phyloP scores from a whole-genome alignment of 2,888 invertebrate species.

The Dryocosmus kuriphilus region DNA sequence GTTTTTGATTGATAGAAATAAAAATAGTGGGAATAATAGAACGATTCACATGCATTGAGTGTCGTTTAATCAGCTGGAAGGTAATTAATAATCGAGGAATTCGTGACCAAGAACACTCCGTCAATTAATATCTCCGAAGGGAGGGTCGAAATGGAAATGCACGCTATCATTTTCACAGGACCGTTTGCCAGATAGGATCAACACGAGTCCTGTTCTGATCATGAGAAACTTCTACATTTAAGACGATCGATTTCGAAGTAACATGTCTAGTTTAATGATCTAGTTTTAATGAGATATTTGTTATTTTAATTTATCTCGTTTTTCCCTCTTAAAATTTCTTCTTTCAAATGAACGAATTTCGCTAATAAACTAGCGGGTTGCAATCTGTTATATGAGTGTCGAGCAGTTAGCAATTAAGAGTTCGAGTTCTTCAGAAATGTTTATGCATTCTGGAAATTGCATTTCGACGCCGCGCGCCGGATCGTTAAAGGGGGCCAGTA shows the following conservation, averaged over 20 bases:
- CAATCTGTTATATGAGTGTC: constrained; percentile 36
- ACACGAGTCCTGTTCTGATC: background rate
- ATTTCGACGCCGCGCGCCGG: constrained; percentile 46
- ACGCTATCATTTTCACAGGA: constrained; percentile 34
- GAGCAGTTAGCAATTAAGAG: constrained; percentile 40
- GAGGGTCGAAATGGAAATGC: constrained; percentile 27
- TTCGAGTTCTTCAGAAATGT: constrained; percentile 41
- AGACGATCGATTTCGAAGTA: background rate
- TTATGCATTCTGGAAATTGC: constrained; percentile 40
- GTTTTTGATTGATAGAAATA: background rate
- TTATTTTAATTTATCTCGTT: background rate
- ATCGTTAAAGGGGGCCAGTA: constrained; percentile 58
- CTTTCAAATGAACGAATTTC: background rate
- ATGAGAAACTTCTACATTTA: constrained; percentile 8
- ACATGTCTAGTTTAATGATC: background rate
- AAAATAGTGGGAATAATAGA: constrained; percentile 2
- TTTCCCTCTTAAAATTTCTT: background rate
- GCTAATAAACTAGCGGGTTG: constrained; percentile 22
- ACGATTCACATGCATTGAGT: constrained; percentile 13
- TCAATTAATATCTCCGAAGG: constrained; percentile 12
- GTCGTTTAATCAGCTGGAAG: constrained; percentile 6
- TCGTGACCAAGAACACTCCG: constrained; percentile 33
- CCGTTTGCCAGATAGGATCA: background rate
- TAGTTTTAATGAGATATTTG: background rate
- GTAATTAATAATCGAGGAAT: constrained; percentile 13